Percentiles rank a stretch among this genome's conserved stretches.
Evolutionary conservation across 2,797 vertebrate species (phyloP).

Genomic region (Coracias cyanogaster): DNA sequence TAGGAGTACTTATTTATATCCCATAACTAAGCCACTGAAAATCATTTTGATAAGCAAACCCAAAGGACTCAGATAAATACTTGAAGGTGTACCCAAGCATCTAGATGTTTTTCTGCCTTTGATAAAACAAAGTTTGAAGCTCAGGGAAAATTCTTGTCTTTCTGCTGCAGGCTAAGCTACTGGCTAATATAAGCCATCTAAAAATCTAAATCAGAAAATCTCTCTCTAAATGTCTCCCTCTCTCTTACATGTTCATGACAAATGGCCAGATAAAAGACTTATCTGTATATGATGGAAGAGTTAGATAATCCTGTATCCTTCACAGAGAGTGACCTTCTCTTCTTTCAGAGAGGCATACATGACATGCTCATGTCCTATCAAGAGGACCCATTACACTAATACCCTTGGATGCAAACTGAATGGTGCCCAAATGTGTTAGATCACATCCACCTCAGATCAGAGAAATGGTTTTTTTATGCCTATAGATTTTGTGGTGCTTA

Average conservation of each 20-base stretch:
- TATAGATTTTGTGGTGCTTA: neutral
- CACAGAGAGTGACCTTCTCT: neutral
- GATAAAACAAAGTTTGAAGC: neutral
- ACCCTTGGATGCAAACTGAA: neutral
- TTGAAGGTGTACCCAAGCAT: neutral
- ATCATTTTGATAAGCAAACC: conserved; percentile 4
- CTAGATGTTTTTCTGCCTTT: neutral
- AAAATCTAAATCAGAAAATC: neutral
- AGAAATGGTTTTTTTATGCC: neutral
- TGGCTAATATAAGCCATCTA: neutral
- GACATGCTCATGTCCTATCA: neutral
- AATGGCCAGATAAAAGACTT: neutral
- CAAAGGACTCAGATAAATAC: neutral
- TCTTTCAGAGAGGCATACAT: neutral
- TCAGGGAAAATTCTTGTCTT: neutral
- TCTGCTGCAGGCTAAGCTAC: neutral
- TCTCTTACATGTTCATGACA: neutral
- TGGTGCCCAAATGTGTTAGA: neutral
- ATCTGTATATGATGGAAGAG: neutral
- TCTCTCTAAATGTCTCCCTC: neutral
- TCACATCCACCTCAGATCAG: neutral
- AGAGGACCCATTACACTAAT: neutral
- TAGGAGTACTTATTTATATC: neutral
- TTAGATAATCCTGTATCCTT: neutral
- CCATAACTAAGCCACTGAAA: neutral